phyloP scores from a whole-genome alignment of 1,140 invertebrate species.

The Camponotus floridanus region DNA sequence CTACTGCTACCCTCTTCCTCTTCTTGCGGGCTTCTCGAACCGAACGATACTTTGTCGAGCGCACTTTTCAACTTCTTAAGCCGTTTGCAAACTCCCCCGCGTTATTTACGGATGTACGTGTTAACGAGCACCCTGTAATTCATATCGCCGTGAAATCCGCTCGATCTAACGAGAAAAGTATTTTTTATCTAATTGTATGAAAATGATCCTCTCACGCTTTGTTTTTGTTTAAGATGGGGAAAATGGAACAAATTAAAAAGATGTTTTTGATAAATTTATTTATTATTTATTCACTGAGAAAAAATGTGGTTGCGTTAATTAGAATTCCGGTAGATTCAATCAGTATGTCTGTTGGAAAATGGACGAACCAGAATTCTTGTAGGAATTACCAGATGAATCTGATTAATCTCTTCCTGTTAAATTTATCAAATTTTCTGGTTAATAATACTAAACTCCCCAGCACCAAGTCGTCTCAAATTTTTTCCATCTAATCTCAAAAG shows the following conservation, averaged over 20 bases:
- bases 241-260: not conserved
- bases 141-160: not conserved
- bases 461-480: too few relatives aligned
- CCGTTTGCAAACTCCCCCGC: constrained; percentile 29
- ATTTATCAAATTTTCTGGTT: too few relatives aligned
- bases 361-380: too few relatives aligned
- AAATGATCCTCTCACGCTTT: not conserved
- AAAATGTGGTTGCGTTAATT: too few relatives aligned
- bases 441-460: too few relatives aligned
- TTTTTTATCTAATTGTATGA: not conserved
- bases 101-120: constrained; percentile 51
- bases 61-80: constrained; percentile 54
- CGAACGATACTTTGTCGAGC: constrained; percentile 26
- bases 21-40: constrained; percentile 11
- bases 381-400: too few relatives aligned
- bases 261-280: not conserved
- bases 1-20: not conserved
- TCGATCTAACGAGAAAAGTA: not conserved
- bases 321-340: too few relatives aligned
- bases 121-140: constrained; percentile 27
- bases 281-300: too few relatives aligned
- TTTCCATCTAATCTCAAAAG: too few relatives aligned
- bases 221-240: not conserved
- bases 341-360: too few relatives aligned
- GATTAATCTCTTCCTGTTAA: too few relatives aligned